Evolutionary conservation across 2,113 vertebrate species (phyloP).

Genomic region (Strix uralensis): DNA sequence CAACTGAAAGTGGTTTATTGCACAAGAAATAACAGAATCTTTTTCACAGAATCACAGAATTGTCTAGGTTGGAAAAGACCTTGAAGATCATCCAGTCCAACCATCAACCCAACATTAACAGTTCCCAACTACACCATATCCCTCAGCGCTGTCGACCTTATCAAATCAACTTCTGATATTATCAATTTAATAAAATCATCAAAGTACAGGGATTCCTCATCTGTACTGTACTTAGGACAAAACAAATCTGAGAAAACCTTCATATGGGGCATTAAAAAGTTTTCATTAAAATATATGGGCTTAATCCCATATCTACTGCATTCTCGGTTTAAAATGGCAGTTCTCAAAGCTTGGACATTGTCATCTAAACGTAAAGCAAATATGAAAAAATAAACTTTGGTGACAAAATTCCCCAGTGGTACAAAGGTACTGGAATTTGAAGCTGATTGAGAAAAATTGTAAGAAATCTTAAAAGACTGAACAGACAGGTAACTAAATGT

Average conservation of each 20-base stretch:
- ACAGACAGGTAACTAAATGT: not conserved
- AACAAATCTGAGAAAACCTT: not conserved
- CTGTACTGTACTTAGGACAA: not conserved
- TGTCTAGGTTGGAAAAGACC: too few relatives aligned
- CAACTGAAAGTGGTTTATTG: not conserved
- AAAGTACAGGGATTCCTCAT: not conserved
- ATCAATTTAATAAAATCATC: not conserved
- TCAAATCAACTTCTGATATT: not conserved
- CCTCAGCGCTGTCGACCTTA: too few relatives aligned
- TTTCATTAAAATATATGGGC: not conserved
- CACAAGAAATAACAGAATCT: not conserved
- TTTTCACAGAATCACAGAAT: too few relatives aligned
- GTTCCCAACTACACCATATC: too few relatives aligned
- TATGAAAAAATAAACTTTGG: not conserved
- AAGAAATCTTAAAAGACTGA: not conserved
- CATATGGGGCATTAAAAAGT: not conserved
- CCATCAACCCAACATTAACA: too few relatives aligned
- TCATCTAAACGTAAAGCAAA: not conserved
- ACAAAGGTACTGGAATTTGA: not conserved
- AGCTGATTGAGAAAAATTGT: not conserved
- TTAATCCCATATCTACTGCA: not conserved
- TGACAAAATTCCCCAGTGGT: not conserved
- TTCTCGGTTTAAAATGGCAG: not conserved
- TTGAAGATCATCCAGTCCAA: too few relatives aligned
- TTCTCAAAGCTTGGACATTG: not conserved